Conservation (phyloP, 1,140 invertebrate species). For the Lasioglossum baleicum region DNA sequence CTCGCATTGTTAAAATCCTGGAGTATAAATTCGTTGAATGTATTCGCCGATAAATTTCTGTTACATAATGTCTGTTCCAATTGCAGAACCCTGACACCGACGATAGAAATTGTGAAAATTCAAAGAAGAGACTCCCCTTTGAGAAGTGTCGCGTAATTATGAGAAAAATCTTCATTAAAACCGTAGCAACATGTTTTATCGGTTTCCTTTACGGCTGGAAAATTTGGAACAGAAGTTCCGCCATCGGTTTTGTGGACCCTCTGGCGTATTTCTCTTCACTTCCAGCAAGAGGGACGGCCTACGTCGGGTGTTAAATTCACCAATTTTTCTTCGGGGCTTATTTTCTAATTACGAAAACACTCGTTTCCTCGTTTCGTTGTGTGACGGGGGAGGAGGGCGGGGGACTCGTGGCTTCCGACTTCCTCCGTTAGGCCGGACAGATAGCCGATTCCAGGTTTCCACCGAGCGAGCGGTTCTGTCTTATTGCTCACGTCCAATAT, state of each 20-base stretch:
- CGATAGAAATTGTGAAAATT: too few species aligned
- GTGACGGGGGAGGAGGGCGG: constrained; percentile 7
- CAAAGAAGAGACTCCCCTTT: too few species aligned
- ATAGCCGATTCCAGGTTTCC: constrained; percentile 62
- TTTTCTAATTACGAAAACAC: constrained; percentile 67
- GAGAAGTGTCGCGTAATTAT: too few species aligned
- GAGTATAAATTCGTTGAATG: too few species aligned
- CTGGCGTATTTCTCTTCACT: neutral
- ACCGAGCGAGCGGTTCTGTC: constrained; percentile 65
- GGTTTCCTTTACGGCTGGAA: neutral
- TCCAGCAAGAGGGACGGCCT: neutral
- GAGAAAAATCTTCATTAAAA: neutral
- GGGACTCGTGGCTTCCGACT: constrained; percentile 61
- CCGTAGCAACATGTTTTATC: neutral
- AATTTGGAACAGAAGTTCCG: neutral
- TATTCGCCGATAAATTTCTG: too few species aligned
- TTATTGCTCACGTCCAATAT: constrained; percentile 61
- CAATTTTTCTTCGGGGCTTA: constrained; percentile 47
- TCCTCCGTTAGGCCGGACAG: constrained; percentile 52
- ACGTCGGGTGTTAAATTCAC: neutral
- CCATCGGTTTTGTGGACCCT: neutral
- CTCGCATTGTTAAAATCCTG: too few species aligned
- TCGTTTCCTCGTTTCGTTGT: constrained; percentile 61
- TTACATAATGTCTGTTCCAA: too few species aligned
- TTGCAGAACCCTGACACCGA: too few species aligned